Conservation (phyloP, 2,888 invertebrate genomes). For the Drosophila testacea region DNA sequence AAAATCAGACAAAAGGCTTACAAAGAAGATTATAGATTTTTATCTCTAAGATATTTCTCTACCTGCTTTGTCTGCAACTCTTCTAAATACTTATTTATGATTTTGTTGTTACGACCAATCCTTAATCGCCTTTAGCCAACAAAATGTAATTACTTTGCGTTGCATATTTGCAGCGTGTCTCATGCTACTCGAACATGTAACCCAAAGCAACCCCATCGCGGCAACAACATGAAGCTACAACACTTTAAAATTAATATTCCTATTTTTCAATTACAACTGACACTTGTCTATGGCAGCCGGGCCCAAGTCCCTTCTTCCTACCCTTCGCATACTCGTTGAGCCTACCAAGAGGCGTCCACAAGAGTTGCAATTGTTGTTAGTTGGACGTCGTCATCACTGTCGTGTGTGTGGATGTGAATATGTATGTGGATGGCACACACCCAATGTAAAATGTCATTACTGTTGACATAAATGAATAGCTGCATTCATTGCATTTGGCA, state of each 20-base stretch:
- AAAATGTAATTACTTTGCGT: constrained; percentile 72
- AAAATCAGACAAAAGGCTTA: too few relatives aligned
- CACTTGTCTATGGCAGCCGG: constrained; percentile 77
- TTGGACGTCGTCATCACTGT: constrained; percentile 35
- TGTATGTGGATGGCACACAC: constrained; percentile 65
- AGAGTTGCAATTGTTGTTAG: constrained; percentile 63
- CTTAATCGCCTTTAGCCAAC: constrained; percentile 19
- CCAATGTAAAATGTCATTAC: constrained; percentile 83
- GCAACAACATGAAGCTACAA: constrained; percentile 36
- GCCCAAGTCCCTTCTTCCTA: constrained; percentile 46
- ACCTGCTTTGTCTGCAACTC: background rate
- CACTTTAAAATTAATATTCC: constrained; percentile 79
- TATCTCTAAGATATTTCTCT: background rate
- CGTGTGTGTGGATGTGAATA: constrained; percentile 2
- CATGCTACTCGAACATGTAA: constrained; percentile 56
- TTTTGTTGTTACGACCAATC: constrained; percentile 15
- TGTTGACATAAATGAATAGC: constrained; percentile 84
- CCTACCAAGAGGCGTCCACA: constrained; percentile 59
- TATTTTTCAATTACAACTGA: constrained; percentile 81
- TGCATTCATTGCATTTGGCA: constrained; percentile 84
- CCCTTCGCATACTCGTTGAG: constrained; percentile 34
- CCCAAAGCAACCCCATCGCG: background rate
- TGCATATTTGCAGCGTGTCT: constrained; percentile 64
- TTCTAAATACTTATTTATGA: background rate
- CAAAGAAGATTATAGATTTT: too few relatives aligned